These are phyloP conservation scores for Nebria brevicollis DNA, from an alignment of 2,888 invertebrate genomes.

Conservation along the genomic window DNA sequence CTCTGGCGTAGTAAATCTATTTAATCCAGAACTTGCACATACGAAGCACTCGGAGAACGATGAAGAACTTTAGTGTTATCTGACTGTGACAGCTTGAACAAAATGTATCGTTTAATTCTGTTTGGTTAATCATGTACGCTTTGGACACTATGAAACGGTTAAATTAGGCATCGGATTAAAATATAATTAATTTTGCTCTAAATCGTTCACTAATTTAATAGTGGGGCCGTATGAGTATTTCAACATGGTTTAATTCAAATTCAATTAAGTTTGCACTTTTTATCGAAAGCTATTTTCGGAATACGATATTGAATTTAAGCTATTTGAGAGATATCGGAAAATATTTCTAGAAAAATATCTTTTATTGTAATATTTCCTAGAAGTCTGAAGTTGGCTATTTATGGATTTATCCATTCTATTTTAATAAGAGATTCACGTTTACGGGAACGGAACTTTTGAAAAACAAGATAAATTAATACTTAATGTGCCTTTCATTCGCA, in stretches of 20 bases:
- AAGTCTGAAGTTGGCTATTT: background rate
- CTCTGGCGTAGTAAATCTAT: background rate
- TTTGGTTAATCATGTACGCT: background rate
- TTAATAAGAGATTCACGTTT: too few species aligned
- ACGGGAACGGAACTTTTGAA: too few species aligned
- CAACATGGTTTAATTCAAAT: too few species aligned
- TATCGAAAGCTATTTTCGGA: too few species aligned
- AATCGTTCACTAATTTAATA: background rate
- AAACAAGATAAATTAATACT: too few species aligned
- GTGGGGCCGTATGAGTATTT: too few species aligned
- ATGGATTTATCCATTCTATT: too few species aligned
- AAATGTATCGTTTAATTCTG: background rate
- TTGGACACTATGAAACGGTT: background rate
- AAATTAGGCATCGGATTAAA: background rate
- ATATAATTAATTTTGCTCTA: background rate
- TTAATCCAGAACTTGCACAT: background rate
- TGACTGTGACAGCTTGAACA: background rate
- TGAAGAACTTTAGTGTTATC: background rate
- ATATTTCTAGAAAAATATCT: background rate
- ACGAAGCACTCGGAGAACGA: background rate
- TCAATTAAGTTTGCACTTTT: too few species aligned
- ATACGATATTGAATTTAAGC: background rate
- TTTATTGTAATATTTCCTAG: background rate
- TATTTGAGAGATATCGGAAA: background rate
- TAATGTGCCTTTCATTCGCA: too few species aligned